Base-by-base conservation (phyloP, 2,888 invertebrate genomes). In the Metopia argyrocephala region DNA sequence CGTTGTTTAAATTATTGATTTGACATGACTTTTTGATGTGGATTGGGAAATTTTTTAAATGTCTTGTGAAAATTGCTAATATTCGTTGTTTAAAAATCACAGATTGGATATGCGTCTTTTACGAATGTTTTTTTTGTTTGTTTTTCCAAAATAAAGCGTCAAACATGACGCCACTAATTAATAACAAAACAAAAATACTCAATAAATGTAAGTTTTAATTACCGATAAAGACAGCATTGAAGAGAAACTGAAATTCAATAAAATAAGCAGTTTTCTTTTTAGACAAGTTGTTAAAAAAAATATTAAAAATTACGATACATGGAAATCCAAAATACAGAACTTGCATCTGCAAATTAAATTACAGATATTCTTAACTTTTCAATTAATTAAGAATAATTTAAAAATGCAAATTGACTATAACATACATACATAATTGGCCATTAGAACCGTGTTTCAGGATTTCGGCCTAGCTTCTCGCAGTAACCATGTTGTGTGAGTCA, bases 1-100 rank as follows among this genome's bases (percentile, higher is more conserved):
- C 28, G 50, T 50, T 65, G 52, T 66, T 38, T n/a, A 52, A 66
- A 21, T 52, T 38, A 54, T 54, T 54, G 52, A 38, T 38, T 23
- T 52, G 52, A 54, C 65, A 66, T 54, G 38, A 54, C n/a, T 64
- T 15, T 31, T 50, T 5, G 20, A 15, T 28, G 18, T 12, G 12
- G 21, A 59, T 52, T 18, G 25, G 56, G 27, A 48, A n/a, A 48
- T 5, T 18, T 48, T 28, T 25, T 12, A 12, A 31, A 31, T 12
- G 12, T 12, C 31, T 12, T 31, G 15, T 38, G 12, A 38, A 38
- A 12, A 38, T 38, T 38, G 38, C 38, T 38, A 3, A 12, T 0
- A 38, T 9, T 38, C 38, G 15, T 38, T 38, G 15, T 9, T 15
- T 38, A 38, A 38, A 9, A 38, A 38, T 38, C 15, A 38, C 9